Base-by-base conservation (phyloP, 2,797 vertebrate genomes). In the Leptoclinus maculatus region DNA sequence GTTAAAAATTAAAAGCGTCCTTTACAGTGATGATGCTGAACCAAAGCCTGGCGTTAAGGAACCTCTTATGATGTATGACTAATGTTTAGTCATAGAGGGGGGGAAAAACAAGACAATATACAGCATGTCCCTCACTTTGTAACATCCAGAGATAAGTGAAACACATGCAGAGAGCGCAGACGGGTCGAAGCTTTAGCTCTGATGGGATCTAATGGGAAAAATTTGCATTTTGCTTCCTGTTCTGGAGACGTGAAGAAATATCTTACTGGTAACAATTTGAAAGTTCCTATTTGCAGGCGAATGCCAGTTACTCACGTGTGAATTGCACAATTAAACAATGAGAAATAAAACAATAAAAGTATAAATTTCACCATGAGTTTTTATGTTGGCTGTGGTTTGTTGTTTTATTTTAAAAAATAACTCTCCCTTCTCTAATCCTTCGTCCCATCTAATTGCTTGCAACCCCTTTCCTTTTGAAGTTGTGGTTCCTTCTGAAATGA, bases 1-100 rank as follows among this genome's bases (percentile, higher is more conserved):
- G 79, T 91, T 79, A 94, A 94, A 90, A 67, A 91, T 92, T 83
- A 0, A 92, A 75, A 17, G 60, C 70, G 25, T 85, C 57, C 64
- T 86, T 86, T 85, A 79, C 64, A 71, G 82, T 74, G 87, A 86
- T 82, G 87, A 89, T 63, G 83, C 56, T 78, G 67, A 81, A 71
- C 8, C 57, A 73, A 57, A 67, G n/a, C 25, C 54, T 16, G 65
- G 34, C 12, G 58, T 75, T 60, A 41, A 72, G 76, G 77, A 83
- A 66, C 47, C 25, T 82, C 64, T 54, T 54, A 10, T 78, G 79
- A 71, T 68, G 83, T 75, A 57, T 87, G 86, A 89, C 71, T 73
- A 64, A 89, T 75, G 80, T 80, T 87, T 82, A 65, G 84, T 88
- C 89, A 92, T 64, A 32, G 9, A 65, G 2, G 13, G 51, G 23